Evolutionary conservation across 2,797 vertebrate genomes (phyloP).

Genomic region (Mormyrops boulengeri): DNA sequence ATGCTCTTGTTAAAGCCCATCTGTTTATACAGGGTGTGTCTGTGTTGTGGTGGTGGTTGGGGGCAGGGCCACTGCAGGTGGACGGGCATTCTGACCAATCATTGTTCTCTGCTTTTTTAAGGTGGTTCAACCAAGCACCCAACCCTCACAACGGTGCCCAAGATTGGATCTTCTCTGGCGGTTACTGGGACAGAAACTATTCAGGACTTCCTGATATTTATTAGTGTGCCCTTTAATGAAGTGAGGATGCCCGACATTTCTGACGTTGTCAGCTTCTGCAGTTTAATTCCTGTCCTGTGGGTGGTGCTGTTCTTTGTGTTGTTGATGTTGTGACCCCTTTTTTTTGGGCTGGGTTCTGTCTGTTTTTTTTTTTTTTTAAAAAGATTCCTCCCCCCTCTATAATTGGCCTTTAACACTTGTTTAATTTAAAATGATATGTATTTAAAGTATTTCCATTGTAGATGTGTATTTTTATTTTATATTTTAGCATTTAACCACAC

Average conservation of each 20-base stretch:
- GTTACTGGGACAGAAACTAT: conserved; percentile 93
- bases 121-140: conserved; percentile 91
- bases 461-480: conserved; percentile 9
- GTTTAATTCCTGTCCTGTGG: conserved; percentile 13
- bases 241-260: neutral
- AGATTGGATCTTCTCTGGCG: conserved; percentile 88
- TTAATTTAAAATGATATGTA: neutral
- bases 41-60: neutral
- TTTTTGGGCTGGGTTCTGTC: neutral
- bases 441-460: neutral
- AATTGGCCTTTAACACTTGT: neutral
- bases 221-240: conserved; percentile 46
- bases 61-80: neutral
- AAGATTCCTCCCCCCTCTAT: neutral
- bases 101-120: conserved; percentile 38
- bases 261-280: conserved; percentile 18
- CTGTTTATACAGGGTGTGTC: neutral
- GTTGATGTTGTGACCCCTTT: neutral
- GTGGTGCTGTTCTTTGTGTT: neutral
- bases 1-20: conserved; percentile 8
- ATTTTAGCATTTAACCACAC: neutral
- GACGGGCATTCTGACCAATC: neutral
- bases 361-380: neutral
- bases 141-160: conserved; percentile 81
- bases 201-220: conserved; percentile 88